phyloP scores from a whole-genome alignment of 2,888 invertebrate species.

The Melanargia galathea region DNA sequence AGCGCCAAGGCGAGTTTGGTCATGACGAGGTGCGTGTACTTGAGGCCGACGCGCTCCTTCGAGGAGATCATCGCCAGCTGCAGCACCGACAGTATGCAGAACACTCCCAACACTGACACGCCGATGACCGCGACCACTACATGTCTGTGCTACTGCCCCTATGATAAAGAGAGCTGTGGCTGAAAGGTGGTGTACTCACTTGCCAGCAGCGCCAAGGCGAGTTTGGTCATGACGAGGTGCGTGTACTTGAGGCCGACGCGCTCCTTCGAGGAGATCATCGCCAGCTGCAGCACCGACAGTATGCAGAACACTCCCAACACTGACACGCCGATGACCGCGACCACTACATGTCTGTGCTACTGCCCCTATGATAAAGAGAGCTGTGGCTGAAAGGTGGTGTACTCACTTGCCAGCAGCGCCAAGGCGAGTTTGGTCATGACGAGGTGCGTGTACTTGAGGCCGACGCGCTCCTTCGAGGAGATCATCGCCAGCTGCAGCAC shows the following conservation, averaged over 20 bases:
- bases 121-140: no score
- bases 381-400: no score
- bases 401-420: constrained; percentile 72
- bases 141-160: no score
- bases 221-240: constrained; percentile 88
- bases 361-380: no score
- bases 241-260: constrained; percentile 90
- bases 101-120: constrained; percentile 59
- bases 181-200: no score
- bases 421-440: constrained; percentile 90
- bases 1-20: constrained; percentile 90
- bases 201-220: constrained; percentile 88
- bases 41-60: constrained; percentile 89
- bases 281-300: constrained; percentile 90
- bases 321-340: no score
- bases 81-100: constrained; percentile 90
- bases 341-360: no score
- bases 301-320: constrained; percentile 84
- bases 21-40: constrained; percentile 89
- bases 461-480: constrained; percentile 90
- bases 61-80: constrained; percentile 94
- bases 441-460: constrained; percentile 88
- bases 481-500: constrained; percentile 94
- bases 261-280: constrained; percentile 93
- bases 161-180: no score